These are phyloP conservation scores for Drosophila basisetae DNA, from an alignment of 2,888 invertebrate species.

Conservation along the genomic window DNA sequence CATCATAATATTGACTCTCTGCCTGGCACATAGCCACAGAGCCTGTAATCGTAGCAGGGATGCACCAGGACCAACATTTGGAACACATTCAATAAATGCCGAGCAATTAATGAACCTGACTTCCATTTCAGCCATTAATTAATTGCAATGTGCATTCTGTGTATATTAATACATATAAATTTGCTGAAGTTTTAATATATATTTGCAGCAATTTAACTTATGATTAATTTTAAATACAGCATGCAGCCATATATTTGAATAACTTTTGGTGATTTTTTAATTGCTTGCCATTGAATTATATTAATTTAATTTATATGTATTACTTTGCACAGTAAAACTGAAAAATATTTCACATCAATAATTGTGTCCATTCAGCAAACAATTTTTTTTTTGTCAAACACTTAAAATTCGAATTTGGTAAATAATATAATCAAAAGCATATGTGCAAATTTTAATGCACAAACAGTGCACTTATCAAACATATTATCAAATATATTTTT, in stretches of 20 bases:
- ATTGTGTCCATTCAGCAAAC: not conserved
- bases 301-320: not conserved
- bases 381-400: not conserved
- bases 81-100: conserved; percentile 26
- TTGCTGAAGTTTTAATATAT: not conserved
- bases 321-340: not conserved
- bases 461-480: not conserved
- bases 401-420: not conserved
- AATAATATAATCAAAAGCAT: not conserved
- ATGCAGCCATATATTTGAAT: not conserved
- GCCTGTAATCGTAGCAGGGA: conserved; percentile 9
- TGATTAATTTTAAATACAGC: conserved; percentile 5
- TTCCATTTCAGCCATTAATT: conserved; percentile 48
- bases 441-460: not conserved
- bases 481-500: not conserved
- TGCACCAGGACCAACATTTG: conserved; percentile 1
- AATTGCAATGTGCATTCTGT: conserved; percentile 49
- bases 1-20: conserved; percentile 73
- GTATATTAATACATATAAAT: not conserved
- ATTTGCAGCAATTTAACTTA: conserved; percentile 1
- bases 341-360: too few relatives aligned
- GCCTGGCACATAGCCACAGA: conserved; percentile 24
- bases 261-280: not conserved
- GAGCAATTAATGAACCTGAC: conserved; percentile 31
- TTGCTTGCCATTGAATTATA: not conserved